Evolutionary conservation across 2,888 invertebrate genomes (phyloP).

Genomic region (Tiliacea citrago): DNA sequence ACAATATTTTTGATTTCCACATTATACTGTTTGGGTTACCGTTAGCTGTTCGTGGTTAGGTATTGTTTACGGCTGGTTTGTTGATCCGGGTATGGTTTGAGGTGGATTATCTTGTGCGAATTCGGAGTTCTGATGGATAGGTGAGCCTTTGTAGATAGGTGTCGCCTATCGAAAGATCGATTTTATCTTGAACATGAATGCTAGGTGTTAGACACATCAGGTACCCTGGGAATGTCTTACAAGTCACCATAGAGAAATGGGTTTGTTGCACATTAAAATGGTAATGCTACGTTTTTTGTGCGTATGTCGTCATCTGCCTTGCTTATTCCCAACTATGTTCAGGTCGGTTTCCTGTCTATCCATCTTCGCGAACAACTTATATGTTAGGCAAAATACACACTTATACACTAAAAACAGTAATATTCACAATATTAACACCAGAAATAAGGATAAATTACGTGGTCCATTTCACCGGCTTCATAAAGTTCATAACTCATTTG

Average conservation of each 20-base stretch:
- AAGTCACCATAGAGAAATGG: neutral
- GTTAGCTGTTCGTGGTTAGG: constrained; percentile 50
- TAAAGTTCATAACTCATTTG: no score
- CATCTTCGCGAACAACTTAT: no score
- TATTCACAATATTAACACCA: no score
- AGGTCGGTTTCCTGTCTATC: no score
- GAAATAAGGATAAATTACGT: no score
- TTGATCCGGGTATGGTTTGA: constrained; percentile 14
- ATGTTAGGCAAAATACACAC: no score
- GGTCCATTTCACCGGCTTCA: no score
- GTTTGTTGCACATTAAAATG: neutral
- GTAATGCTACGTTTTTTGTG: neutral
- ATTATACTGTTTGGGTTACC: constrained; percentile 68
- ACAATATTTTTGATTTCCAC: constrained; percentile 74
- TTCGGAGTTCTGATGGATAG: constrained; percentile 26
- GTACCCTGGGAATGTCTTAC: neutral
- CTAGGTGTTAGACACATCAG: neutral
- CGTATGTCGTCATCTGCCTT: no score
- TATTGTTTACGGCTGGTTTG: constrained; percentile 28
- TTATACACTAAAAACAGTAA: no score
- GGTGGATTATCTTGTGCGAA: constrained; percentile 32
- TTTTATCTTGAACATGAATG: neutral
- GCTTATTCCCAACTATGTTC: no score
- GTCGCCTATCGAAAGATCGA: constrained; percentile 22
- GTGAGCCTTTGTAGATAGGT: neutral